Evolutionary conservation across 2,113 vertebrate species (phyloP), one percentile per base, ranked within the genome.

Genomic region (Pavo muticus): DNA sequence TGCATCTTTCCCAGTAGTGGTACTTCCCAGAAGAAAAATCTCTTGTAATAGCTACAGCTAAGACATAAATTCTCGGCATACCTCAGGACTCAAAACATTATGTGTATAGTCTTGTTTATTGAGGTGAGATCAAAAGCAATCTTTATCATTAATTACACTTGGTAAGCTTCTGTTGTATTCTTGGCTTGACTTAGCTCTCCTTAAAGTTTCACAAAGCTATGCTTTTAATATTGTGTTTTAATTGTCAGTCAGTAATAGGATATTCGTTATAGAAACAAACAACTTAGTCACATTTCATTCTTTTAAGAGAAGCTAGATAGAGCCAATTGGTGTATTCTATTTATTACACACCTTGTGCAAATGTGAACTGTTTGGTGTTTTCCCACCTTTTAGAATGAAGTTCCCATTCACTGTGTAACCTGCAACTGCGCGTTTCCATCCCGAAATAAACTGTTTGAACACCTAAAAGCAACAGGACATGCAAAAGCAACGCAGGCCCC

Each of bases 361-460:
- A 74, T 29, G 7, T 88, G 23, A 88, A 77, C 6, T 6, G 39
- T 86, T 93, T 73, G 32, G 19, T 1, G 29, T n/a, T 5, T 90
- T 54, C 25, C 2, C 19, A 30, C 7, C 60, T 82, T 64, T 30
- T 91, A 99, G 99, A 98, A 70, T 88, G 98, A 99, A 86, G 56
- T 84, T 39, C 97, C 88, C 42, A 97, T 99, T 72, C 74, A 91
- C 88, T 99, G 99, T 72, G 97, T 98, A 71, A 98, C 98, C 70
- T 99, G 99, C 88, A 97, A 97, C 76, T 95, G 94, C 77, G 98
- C 98, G 42, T 99, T 99, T 96, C 64, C 98, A 54, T 99, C 99
- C 6, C 98, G 99, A 96, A 99, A 99, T 96, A 99, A 99, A 96
- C 96, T 99, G 69, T 99, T 99, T 77, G 98, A 99, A 91, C 99